Conservation (phyloP, 53 echinoderm and acorn worm genomes). For the Antedon mediterranea region DNA sequence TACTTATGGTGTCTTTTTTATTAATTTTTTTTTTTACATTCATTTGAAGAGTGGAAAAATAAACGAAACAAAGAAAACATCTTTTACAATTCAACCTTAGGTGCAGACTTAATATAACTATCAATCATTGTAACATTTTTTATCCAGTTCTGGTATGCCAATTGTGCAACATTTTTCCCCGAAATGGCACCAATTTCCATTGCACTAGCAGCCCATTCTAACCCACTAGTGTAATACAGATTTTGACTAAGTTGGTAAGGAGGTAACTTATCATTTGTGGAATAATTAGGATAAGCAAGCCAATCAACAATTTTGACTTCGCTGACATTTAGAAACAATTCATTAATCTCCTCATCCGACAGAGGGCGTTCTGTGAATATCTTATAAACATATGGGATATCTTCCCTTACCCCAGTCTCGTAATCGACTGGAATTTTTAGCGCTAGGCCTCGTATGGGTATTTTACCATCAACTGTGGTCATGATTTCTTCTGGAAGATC, state of each 20-base stretch:
- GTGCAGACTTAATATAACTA: not conserved
- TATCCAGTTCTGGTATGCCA: conserved; percentile 53
- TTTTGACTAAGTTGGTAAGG: conserved; percentile 47
- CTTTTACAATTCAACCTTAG: not conserved
- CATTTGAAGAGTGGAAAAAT: too few species aligned
- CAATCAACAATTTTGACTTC: conserved; percentile 26
- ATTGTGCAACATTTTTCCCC: conserved; percentile 43
- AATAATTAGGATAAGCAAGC: conserved; percentile 83
- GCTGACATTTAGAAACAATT: conserved; percentile 30
- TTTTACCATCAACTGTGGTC: conserved; percentile 50
- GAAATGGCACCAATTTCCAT: conserved; percentile 87
- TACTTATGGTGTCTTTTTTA: too few species aligned
- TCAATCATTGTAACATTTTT: not conserved
- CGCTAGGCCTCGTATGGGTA: conserved; percentile 37
- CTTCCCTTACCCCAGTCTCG: conserved; percentile 2
- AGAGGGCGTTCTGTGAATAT: conserved; percentile 48
- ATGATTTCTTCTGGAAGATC: conserved; percentile 31
- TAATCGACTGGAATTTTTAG: conserved; percentile 54
- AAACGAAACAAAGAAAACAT: too few species aligned
- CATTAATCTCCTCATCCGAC: conserved; percentile 24
- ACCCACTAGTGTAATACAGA: conserved; percentile 54
- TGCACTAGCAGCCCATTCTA: conserved; percentile 93
- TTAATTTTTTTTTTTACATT: too few species aligned
- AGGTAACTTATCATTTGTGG: conserved; percentile 24
- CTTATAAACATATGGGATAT: conserved; percentile 38